Evolutionary conservation across 2,113 vertebrate species (phyloP).

Genomic region (Anoplopoma fimbria): DNA sequence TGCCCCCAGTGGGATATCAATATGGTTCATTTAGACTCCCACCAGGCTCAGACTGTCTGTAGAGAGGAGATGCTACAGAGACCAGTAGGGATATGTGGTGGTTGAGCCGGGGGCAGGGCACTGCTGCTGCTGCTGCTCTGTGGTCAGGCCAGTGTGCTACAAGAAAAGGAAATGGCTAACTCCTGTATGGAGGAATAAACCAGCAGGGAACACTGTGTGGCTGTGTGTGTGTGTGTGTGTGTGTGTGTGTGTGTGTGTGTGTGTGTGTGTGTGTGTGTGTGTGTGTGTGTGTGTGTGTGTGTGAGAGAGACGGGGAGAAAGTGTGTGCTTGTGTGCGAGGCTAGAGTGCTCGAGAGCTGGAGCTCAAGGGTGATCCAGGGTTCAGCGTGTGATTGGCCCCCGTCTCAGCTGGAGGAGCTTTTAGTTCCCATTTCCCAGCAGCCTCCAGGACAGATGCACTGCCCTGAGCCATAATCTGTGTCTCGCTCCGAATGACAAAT

Average conservation of each 20-base stretch:
- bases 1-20: conserved; percentile 93
- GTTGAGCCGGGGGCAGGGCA: conserved; percentile 8
- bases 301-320: conserved; percentile 7
- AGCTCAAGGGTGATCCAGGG: conserved; percentile 80
- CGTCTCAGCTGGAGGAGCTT: conserved; percentile 96
- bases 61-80: conserved; percentile 89
- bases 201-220: conserved; percentile 36
- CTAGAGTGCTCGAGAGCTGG: conserved; percentile 56
- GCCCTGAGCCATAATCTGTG: conserved; percentile 99
- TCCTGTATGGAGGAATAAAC: conserved; percentile 43
- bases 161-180: conserved; percentile 64
- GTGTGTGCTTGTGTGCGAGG: conserved; percentile 34
- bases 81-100: conserved; percentile 66
- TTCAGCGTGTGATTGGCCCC: conserved; percentile 88
- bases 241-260: conserved; percentile 2
- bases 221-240: conserved; percentile 7
- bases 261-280: too few species aligned
- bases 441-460: conserved; percentile 96
- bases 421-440: conserved; percentile 92
- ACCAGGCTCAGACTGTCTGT: conserved; percentile 86
- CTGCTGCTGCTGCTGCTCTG: conserved; percentile 25
- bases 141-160: not conserved
- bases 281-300: conserved; percentile 4
- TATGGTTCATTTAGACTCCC: conserved; percentile 94
- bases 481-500: conserved; percentile 96